These are phyloP conservation scores for Labeo rohita DNA, from an alignment of 2,113 vertebrate species.

Conservation along the genomic window DNA sequence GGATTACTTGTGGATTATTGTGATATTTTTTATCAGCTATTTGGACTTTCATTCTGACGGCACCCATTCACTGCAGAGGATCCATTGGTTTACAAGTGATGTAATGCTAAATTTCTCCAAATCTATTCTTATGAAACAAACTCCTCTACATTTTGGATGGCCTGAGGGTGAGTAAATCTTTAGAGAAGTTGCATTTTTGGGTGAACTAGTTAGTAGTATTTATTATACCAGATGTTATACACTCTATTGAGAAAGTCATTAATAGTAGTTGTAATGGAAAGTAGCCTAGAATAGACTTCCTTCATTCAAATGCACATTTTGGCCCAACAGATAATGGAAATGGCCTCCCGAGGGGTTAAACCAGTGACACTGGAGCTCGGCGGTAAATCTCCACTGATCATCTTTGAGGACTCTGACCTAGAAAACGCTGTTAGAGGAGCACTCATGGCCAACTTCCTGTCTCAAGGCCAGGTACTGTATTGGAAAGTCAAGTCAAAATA, in stretches of 20 bases:
- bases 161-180: not conserved
- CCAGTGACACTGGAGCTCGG: conserved; percentile 94
- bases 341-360: conserved; percentile 88
- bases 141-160: not conserved
- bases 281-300: not conserved
- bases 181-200: not conserved
- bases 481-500: not conserved
- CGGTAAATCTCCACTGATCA: conserved; percentile 94
- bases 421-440: conserved; percentile 91
- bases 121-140: not conserved
- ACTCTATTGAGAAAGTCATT: not conserved
- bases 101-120: not conserved
- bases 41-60: no score
- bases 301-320: not conserved
- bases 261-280: not conserved
- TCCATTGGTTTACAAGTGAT: not conserved
- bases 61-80: not conserved
- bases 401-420: conserved; percentile 88
- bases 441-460: conserved; percentile 95
- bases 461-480: conserved; percentile 89
- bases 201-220: not conserved
- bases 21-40: no score
- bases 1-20: no score
- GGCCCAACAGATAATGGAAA: conserved; percentile 86
- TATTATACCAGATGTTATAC: not conserved